Evolutionary conservation across 1,140 invertebrate species (phyloP).

Genomic region (Saccostrea cuccullata): DNA sequence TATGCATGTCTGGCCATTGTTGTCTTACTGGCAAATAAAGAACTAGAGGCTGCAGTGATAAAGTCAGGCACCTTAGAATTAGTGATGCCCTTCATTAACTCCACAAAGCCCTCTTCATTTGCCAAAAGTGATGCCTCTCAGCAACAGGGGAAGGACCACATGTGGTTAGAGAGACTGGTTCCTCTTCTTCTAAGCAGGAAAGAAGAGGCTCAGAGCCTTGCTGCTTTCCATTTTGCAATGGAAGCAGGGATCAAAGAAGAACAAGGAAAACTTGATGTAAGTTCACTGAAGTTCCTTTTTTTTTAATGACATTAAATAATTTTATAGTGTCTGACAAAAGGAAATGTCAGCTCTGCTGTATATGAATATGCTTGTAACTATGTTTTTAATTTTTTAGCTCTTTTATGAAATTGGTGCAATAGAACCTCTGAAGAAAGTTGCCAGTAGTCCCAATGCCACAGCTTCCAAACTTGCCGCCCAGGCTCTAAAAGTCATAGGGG

Average conservation of each 20-base stretch:
- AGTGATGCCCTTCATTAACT: slow-evolving; percentile 96
- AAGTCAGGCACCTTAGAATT: slow-evolving; percentile 96
- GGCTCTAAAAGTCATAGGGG: slow-evolving; percentile 95
- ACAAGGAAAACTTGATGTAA: slow-evolving; percentile 92
- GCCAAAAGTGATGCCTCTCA: slow-evolving; percentile 92
- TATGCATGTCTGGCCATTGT: slow-evolving; percentile 99
- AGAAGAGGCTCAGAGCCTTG: slow-evolving; percentile 96
- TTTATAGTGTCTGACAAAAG: not conserved
- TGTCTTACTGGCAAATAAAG: slow-evolving; percentile 97
- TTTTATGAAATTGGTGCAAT: slow-evolving; percentile 97
- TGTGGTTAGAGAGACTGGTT: slow-evolving; percentile 95
- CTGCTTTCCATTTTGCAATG: slow-evolving; percentile 99
- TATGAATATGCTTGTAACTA: not conserved
- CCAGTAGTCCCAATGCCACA: slow-evolving; percentile 97
- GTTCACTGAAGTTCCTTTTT: not conserved
- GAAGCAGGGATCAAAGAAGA: slow-evolving; percentile 98
- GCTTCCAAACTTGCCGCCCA: slow-evolving; percentile 98
- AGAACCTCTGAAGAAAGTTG: slow-evolving; percentile 96
- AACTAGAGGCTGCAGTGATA: slow-evolving; percentile 97
- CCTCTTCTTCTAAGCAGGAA: slow-evolving; percentile 96
- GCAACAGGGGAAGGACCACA: slow-evolving; percentile 96
- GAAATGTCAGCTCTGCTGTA: not conserved
- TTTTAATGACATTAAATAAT: not conserved
- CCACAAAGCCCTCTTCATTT: slow-evolving; percentile 97
- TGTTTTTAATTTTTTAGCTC: slow-evolving; percentile 80